Evolutionary conservation across 2,113 vertebrate genomes (phyloP), one percentile per base, ranked within the genome.

Genomic region (Apodemus sylvaticus): DNA sequence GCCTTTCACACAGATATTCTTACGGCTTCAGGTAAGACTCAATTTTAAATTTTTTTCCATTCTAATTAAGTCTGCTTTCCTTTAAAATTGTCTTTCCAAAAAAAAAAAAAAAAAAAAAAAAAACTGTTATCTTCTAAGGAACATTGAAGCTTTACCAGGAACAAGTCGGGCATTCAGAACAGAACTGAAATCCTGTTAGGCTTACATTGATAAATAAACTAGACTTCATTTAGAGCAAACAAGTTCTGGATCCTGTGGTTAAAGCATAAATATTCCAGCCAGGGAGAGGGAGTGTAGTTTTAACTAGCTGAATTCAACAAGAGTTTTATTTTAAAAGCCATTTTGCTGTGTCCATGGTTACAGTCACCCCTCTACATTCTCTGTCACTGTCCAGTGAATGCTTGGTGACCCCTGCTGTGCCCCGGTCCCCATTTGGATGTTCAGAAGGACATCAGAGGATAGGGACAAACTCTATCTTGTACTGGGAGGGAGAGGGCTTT

Each of bases 1-100:
- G 95, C 99, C 99, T 22, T 99, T 99, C 97, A 99, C 99, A 0
- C 99, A 99, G 98, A 99, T 99, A 93, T 99, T 99, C 98, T 98
- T 99, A 96, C 97, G 99, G 76, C 98, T 99, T 24, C 99, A 99
- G 99, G 99, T 99, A 98, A 98, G 90, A 74, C 53, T 79, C 77
- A 26, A 42, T 51, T 87, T 68, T n/a, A 4, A 0, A 53, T 10
- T 29, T 62, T 73, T 34, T 8, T n/a, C 34, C 20, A 0, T 97
- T 77, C 5, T 82, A 5, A 31, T 79, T 4, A 2, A 34, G 20
- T 86, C 62, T 68, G n/a, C 81, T 76, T 73, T 93, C 62, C 17
- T 92, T 34, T 83, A n/a, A 29, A 19, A 94, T 90, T 93, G 22
- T 89, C 96, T 39, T 93, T 58, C 11, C 39, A 77, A 70, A 55